Base-by-base conservation (phyloP, 1,140 invertebrate genomes). In the Platyscapa corneri region DNA sequence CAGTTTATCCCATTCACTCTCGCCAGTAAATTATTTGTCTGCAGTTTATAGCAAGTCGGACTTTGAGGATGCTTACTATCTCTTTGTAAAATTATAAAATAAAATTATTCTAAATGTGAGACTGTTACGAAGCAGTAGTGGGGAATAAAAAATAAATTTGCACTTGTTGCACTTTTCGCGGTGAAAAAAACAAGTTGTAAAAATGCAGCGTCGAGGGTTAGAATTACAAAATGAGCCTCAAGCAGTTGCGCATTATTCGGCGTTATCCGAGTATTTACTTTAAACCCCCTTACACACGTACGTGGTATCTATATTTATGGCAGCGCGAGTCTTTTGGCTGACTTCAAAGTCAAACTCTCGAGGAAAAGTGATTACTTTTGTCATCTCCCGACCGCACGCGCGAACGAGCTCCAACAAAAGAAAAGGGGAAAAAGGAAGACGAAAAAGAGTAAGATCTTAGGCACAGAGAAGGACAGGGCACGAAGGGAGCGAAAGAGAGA, bases 341-440 rank as follows among this genome's bases (percentile, higher is more conserved):
- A 86, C 85, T 83, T 86, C 85, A 86, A 86, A 86, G 85, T 86
- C 81, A 79, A 86, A 65, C 81, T 46, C 80, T 83, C 67, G 85
- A 83, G 64, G 80, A 83, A 83, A 86, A 86, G 85, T 86, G 85
- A 86, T 86, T 86, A 83, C 85, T 86, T 86, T 83, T 83, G 85
- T 83, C 85, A 86, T 86, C 79, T 82, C 18, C 75, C 74, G 64
- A 74, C 76, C 84, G 70, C 81, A 83, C 81, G 81, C 85, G 85
- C 74, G 79, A 82, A 53, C 74, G 78, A 70, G 39, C 74, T 0
- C 18, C 85, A 72, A 86, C 85, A 86, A 86, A 84, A 84, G 82
- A 60, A 83, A 77, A 49, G 74, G 32, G 32, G 16, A 30, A 30
- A 39, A 30, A n/a, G n/a, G 34, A 49, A 0, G 18, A 60, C 49